phyloP scores from a whole-genome alignment of 2,888 invertebrate species.

The Fragum fragum region DNA sequence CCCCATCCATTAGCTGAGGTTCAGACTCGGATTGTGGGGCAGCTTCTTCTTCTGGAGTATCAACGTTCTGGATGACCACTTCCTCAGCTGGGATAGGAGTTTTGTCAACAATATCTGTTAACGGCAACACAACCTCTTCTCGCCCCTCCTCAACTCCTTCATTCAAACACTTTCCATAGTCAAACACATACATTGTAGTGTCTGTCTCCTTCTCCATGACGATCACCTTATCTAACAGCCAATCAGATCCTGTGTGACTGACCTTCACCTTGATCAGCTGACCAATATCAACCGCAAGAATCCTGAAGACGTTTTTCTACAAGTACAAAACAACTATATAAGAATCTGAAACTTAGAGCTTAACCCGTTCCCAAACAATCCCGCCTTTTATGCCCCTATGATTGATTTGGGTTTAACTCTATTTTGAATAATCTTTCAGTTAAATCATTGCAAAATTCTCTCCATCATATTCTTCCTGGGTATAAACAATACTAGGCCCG shows the following conservation, averaged over 20 bases:
- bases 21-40: not conserved
- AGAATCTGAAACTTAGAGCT: too few relatives aligned
- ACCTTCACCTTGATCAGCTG: conserved; percentile 78
- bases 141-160: conserved; percentile 63
- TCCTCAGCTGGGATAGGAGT: conserved; percentile 16
- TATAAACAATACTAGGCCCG: too few relatives aligned
- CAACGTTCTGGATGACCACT: not conserved
- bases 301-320: conserved; percentile 79
- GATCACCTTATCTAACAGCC: conserved; percentile 79
- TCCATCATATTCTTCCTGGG: too few relatives aligned
- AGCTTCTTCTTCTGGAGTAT: not conserved
- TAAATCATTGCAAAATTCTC: too few relatives aligned
- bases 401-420: too few relatives aligned
- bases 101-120: conserved; percentile 57
- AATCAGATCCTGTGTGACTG: conserved; percentile 82
- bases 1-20: not conserved
- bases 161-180: conserved; percentile 75
- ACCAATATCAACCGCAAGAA: conserved; percentile 82
- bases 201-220: conserved; percentile 71
- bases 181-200: conserved; percentile 71
- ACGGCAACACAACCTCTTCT: conserved; percentile 59
- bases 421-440: too few relatives aligned
- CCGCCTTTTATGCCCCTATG: too few relatives aligned
- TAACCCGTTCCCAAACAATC: too few relatives aligned
- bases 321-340: too few relatives aligned